Percentiles rank a stretch among this genome's conserved stretches.
Evolutionary conservation across 2,888 invertebrate species (phyloP).

Genomic region (Platycnemis pennipes): DNA sequence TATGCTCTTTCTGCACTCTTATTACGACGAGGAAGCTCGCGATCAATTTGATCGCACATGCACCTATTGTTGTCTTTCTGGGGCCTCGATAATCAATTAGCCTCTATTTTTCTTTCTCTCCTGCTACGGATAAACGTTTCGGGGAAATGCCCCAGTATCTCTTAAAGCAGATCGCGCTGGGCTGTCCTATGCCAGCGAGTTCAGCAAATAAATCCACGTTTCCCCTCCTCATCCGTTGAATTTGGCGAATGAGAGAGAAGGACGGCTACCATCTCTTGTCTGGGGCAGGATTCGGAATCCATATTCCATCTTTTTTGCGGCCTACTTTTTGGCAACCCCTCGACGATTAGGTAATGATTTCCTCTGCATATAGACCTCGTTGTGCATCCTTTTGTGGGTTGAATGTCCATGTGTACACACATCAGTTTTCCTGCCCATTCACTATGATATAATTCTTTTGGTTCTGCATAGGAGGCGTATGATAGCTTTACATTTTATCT

Average conservation of each 20-base stretch:
- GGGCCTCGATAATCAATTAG: neutral
- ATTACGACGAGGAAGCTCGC: neutral
- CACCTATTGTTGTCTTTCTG: neutral
- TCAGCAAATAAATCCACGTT: neutral
- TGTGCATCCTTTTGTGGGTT: neutral
- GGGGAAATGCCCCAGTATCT: neutral
- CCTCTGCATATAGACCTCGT: neutral
- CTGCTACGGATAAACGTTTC: neutral
- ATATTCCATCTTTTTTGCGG: neutral
- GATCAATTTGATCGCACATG: neutral
- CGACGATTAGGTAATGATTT: neutral
- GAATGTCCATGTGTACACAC: neutral
- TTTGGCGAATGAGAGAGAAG: neutral
- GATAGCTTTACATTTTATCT: no score
- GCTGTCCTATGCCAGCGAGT: neutral
- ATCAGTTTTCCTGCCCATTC: neutral
- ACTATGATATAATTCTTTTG: no score
- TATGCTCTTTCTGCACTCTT: neutral
- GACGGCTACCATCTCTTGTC: neutral
- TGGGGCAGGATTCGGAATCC: neutral
- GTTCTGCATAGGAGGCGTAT: no score
- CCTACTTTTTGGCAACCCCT: neutral
- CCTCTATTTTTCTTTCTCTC: neutral
- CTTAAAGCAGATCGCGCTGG: neutral
- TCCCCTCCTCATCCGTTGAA: neutral